Percentiles rank a stretch among this genome's conserved stretches.
These are phyloP conservation scores for Sarcophaga caerulescens DNA, from an alignment of 2,888 invertebrate genomes.

Conservation along the genomic window DNA sequence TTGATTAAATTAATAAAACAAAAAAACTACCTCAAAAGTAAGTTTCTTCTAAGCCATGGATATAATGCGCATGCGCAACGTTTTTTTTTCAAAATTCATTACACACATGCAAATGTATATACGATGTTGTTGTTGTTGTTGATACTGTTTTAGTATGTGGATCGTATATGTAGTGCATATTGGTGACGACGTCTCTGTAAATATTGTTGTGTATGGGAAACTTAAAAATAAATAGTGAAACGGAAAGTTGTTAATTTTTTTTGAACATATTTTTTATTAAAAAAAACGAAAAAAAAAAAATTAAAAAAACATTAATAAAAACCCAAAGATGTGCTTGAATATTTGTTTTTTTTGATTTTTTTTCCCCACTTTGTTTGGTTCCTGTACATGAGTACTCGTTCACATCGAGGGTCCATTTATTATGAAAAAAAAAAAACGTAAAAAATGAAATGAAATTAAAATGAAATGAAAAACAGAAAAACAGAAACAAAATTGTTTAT, in stretches of 20 bases:
- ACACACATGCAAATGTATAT: not conserved
- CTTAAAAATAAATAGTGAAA: slow-evolving; percentile 35
- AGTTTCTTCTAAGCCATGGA: slow-evolving; percentile 33
- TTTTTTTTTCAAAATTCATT: not conserved
- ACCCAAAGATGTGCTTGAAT: slow-evolving; percentile 17
- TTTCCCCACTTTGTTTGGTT: not conserved
- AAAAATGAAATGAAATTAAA: not conserved
- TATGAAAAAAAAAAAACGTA: not conserved
- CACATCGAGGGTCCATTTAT: slow-evolving; percentile 9
- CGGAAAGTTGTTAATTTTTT: slow-evolving; percentile 45
- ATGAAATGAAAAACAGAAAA: slow-evolving; percentile 1
- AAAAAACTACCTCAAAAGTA: slow-evolving; percentile 60
- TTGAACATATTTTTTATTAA: not conserved
- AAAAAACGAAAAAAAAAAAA: no score
- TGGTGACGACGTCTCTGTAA: not conserved
- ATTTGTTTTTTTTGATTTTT: not conserved
- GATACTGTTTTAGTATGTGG: slow-evolving; percentile 1
- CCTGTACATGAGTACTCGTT: not conserved
- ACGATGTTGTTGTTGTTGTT: not conserved
- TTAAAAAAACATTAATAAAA: slow-evolving; percentile 27
- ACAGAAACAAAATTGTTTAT: slow-evolving; percentile 16
- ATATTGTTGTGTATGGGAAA: not conserved
- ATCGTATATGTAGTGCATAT: not conserved
- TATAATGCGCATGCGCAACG: slow-evolving; percentile 51
- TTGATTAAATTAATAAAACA: slow-evolving; percentile 7